Conservation (phyloP, 2,797 vertebrate genomes). For the Eospalax fontanierii region DNA sequence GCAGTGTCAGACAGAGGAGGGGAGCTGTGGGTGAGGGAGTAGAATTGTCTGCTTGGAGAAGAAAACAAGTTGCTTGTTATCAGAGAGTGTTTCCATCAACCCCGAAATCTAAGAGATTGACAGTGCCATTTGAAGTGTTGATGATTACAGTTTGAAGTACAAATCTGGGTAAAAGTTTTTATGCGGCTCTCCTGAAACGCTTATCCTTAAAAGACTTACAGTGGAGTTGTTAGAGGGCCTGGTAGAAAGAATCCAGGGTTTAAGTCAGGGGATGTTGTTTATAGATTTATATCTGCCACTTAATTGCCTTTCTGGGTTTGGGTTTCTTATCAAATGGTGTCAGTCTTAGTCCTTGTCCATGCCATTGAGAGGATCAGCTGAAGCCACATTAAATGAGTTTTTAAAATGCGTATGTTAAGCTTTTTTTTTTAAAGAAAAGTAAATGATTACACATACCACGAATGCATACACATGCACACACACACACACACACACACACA, state of each 20-base stretch:
- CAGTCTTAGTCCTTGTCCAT: neutral
- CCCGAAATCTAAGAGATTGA: neutral
- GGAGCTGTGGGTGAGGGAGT: neutral
- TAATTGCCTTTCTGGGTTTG: neutral
- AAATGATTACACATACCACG: neutral
- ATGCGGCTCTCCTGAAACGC: neutral
- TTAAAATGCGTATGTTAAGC: neutral
- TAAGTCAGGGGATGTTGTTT: neutral
- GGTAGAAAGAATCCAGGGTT: neutral
- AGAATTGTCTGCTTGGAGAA: neutral
- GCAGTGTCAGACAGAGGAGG: neutral
- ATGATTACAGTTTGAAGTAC: neutral
- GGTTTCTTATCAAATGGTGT: slow-evolving; percentile 14
- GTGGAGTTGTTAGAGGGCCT: slow-evolving; percentile 16
- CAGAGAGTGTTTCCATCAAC: neutral
- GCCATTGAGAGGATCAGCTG: neutral
- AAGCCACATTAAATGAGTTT: neutral
- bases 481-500: neutral
- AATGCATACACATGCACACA: neutral
- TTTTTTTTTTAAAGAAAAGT: no score
- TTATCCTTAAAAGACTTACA: slow-evolving; percentile 24
- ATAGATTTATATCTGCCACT: neutral
- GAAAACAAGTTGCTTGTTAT: neutral
- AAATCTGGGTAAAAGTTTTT: neutral
- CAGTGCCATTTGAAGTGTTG: neutral